Conservation (phyloP, 2,113 vertebrate genomes). For the human (Homo sapiens) region GRCh38 chr14:76831501-76832000, state of each 20-base stretch:
- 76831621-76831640: not conserved
- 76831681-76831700: not conserved
- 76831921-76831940: not conserved
- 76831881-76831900: not conserved
- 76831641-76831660: not conserved
- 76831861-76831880: not conserved
- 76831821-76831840: not conserved
- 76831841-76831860: not conserved
- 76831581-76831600: not conserved
- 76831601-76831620: not conserved
- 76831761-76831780: not conserved
- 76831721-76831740: not conserved
- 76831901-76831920: conserved; percentile 30
- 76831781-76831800: not conserved
- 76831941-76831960: not conserved
- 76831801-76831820: not conserved
- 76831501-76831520: not conserved
- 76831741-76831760: not conserved
- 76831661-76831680: not conserved
- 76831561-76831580: not conserved
- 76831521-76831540: not conserved
- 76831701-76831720: not conserved
- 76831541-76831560: not conserved
- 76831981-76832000: not conserved
- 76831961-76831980: not conserved